phyloP scores from a whole-genome alignment of 2,888 invertebrate species.

The Drosophila villosipedis region DNA sequence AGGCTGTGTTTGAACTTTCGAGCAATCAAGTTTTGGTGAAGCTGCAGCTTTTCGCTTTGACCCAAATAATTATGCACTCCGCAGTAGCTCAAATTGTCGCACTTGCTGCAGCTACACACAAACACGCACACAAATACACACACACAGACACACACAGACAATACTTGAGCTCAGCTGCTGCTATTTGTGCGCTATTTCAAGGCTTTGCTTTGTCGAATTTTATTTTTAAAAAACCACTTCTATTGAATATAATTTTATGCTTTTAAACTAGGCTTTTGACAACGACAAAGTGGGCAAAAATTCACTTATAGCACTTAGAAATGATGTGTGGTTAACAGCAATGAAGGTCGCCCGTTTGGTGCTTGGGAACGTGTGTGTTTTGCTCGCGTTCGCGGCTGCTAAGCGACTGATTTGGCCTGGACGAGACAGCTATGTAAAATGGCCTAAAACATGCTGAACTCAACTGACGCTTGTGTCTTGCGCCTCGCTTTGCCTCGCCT shows the following conservation, averaged over 20 bases:
- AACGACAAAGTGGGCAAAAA: conserved; percentile 1
- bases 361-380: conserved; percentile 45
- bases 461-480: conserved; percentile 22
- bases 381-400: conserved; percentile 78
- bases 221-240: neutral
- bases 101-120: conserved; percentile 41
- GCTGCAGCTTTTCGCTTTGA: conserved; percentile 73
- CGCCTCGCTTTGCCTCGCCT: neutral
- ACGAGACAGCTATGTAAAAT: conserved; percentile 57
- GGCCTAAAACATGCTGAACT: conserved; percentile 53
- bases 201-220: conserved; percentile 7
- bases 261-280: neutral
- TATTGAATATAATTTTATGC: neutral
- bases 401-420: conserved; percentile 74
- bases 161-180: conserved; percentile 35
- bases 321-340: conserved; percentile 16
- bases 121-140: conserved; percentile 18
- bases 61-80: conserved; percentile 70
- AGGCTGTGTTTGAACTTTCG: conserved; percentile 45
- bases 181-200: conserved; percentile 43
- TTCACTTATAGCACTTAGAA: conserved; percentile 17
- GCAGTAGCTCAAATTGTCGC: conserved; percentile 33
- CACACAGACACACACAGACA: conserved; percentile 11
- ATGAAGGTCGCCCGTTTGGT: conserved; percentile 47
- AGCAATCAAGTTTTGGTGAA: conserved; percentile 35